Evolutionary conservation across 2,888 invertebrate species (phyloP), one percentile per base, ranked within the genome.

Genomic region (Eutolmus rufibarbis): DNA sequence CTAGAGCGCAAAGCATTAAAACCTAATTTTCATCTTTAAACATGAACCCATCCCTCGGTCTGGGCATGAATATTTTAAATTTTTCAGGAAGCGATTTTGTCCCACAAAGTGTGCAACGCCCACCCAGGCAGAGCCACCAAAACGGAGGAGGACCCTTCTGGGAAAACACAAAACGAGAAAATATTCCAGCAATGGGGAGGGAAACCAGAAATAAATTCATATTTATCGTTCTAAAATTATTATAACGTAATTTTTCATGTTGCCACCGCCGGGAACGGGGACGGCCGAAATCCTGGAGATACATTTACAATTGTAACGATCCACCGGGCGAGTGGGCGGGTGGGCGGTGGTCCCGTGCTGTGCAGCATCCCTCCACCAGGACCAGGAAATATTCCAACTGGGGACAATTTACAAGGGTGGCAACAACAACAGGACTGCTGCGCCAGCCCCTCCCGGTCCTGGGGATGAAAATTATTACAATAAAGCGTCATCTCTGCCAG

Each of bases 181-280:
- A 84, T 84, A 74, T 19, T 84, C 43, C n/a, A 8, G 84, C 23
- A 74, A 74, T 74, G 74, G 85, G 66, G 85, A 86, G 78, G 40
- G 57, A 86, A 77, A 78, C 34, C 86, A 79, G 89, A 90, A 90
- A 90, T 90, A 90, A 90, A 90, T 90, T 90, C 89, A 90, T 90
- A 90, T 90, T 90, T 90, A 90, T 90, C 89, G 89, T 90, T 90
- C 89, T 90, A 90, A 90, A 90, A 90, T 90, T 90, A 90, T 90
- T 90, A 89, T 89, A 89, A 89, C 89, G 89, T 90, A 89, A 90
- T 90, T 90, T 89, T 89, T 90, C 89, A 90, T 90, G 89, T 89
- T 89, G 89, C 89, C 90, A 89, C 90, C 88, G 88, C 89, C 31
- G 74, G 31, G 74, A 74, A 85, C 57, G 14, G 84, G 74, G 85